Percentiles rank a stretch among this genome's conserved stretches.
Evolutionary conservation across 2,113 vertebrate species (phyloP).

Genomic region (Seriola aureovittata): DNA sequence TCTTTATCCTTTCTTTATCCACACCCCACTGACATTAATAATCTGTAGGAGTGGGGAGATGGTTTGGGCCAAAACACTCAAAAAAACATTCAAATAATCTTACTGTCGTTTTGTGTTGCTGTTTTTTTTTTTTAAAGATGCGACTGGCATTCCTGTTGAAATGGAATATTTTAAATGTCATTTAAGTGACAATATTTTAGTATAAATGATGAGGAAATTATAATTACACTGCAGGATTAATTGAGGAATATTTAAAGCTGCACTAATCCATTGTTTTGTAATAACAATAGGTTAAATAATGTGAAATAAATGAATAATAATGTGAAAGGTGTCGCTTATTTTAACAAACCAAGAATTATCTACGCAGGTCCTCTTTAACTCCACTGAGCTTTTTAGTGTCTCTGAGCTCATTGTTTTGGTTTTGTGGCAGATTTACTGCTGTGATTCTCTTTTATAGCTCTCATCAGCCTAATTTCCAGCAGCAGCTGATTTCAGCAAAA

Average conservation of each 20-base stretch:
- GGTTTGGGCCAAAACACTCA: constrained; percentile 37
- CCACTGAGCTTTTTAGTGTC: neutral
- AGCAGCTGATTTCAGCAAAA: neutral
- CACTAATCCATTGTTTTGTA: neutral
- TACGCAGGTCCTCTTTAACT: neutral
- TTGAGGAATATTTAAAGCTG: neutral
- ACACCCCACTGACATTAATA: constrained; percentile 76
- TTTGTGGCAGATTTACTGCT: neutral
- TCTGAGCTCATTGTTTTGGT: constrained; percentile 4
- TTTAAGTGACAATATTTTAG: neutral
- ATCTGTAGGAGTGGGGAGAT: constrained; percentile 61
- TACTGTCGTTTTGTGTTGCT: constrained; percentile 18
- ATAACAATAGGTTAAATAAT: neutral
- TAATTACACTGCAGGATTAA: neutral
- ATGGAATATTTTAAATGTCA: neutral
- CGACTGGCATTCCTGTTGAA: neutral
- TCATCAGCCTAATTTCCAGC: neutral
- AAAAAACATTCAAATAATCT: constrained; percentile 51
- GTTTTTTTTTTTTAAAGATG: constrained; percentile 25
- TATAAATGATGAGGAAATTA: neutral
- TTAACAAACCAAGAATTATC: neutral
- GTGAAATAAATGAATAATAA: neutral
- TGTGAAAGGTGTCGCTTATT: neutral
- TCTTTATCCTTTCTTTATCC: constrained; percentile 80
- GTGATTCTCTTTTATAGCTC: neutral